phyloP scores from a whole-genome alignment of 2,797 vertebrate species.

The Lateolabrax maculatus region DNA sequence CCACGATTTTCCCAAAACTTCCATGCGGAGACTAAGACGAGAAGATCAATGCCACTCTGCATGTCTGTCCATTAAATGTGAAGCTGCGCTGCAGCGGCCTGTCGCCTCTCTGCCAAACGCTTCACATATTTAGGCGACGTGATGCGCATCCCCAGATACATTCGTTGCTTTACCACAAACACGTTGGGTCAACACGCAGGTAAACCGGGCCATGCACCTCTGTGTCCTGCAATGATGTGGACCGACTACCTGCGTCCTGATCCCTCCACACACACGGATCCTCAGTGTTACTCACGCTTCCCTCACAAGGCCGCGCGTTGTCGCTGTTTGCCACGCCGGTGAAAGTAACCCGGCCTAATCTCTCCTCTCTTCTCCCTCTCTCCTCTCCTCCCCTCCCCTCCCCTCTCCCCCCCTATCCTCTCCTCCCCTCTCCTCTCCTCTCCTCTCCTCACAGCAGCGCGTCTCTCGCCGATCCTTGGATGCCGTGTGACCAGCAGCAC shows the following conservation, averaged over 20 bases:
- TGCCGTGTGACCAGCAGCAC: slow-evolving; percentile 72
- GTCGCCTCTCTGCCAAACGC: no score
- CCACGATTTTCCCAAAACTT: no score
- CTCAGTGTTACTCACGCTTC: background rate
- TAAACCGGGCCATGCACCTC: background rate
- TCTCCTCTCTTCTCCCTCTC: background rate
- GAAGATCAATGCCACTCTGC: no score
- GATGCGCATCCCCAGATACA: no score
- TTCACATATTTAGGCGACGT: background rate
- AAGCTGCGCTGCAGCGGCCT: no score
- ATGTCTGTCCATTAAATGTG: no score
- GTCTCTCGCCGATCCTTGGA: slow-evolving; percentile 72
- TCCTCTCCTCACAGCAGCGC: slow-evolving; percentile 59
- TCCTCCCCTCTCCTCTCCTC: background rate
- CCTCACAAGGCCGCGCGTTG: slow-evolving; percentile 46
- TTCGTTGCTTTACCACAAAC: background rate
- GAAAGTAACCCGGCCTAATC: background rate
- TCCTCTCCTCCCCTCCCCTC: background rate
- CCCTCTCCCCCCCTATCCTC: background rate
- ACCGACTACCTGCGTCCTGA: background rate
- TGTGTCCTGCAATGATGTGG: background rate
- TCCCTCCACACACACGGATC: background rate
- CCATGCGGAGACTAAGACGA: no score
- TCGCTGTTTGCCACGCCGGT: slow-evolving; percentile 62
- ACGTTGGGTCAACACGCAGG: no score